Evolutionary conservation across 1,140 invertebrate species (phyloP).

Genomic region (Zaprionus nigranus): DNA sequence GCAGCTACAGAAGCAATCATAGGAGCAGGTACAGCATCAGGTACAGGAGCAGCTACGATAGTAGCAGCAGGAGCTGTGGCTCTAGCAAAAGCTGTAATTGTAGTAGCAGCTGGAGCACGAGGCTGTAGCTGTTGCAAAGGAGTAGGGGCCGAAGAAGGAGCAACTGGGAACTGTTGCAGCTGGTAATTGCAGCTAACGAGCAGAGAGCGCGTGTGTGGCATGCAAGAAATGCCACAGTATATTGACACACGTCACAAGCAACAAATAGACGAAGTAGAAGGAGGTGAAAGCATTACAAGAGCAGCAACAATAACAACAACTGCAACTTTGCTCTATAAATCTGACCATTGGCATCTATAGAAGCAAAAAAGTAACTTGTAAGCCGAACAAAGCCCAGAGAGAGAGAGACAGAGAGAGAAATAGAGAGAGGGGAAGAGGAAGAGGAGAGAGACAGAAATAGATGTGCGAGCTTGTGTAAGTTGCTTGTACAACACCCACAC

Average conservation of each 20-base stretch:
- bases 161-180: constrained; percentile 12
- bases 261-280: not conserved
- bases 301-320: constrained; percentile 21
- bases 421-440: not conserved
- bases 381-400: constrained; percentile 52
- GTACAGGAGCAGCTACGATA: too few species aligned
- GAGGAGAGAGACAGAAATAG: not conserved
- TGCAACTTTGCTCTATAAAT: constrained; percentile 29
- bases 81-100: not conserved
- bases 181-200: constrained; percentile 57
- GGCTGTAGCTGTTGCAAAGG: too few species aligned
- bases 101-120: not conserved
- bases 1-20: too few species aligned
- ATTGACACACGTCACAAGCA: constrained; percentile 39
- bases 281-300: not conserved
- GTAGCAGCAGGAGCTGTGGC: not conserved
- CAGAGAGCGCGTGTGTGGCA: constrained; percentile 31
- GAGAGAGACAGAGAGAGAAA: not conserved
- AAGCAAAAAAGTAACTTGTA: constrained; percentile 64
- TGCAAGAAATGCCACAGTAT: constrained; percentile 60
- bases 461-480: constrained; percentile 6
- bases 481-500: constrained; percentile 2
- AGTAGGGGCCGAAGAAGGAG: not conserved
- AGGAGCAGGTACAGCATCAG: too few species aligned
- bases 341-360: constrained; percentile 44